These are phyloP conservation scores for Drosophila murphyi DNA, from an alignment of 1,140 invertebrate species.

Conservation along the genomic window DNA sequence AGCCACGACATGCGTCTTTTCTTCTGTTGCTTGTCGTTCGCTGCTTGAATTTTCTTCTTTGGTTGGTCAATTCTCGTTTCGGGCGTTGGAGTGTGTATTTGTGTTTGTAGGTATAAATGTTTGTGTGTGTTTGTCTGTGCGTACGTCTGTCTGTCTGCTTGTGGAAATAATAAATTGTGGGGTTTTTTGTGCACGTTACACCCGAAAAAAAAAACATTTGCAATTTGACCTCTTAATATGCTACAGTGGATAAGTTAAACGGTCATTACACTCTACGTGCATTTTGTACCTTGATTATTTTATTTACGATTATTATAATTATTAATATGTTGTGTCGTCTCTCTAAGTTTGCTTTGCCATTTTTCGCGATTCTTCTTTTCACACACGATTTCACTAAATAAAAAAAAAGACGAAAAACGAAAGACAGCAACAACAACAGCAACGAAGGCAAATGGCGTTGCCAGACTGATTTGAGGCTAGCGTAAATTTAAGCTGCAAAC, in stretches of 20 bases:
- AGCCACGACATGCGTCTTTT: constrained; percentile 30
- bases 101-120: constrained; percentile 24
- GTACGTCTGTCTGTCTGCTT: constrained; percentile 12
- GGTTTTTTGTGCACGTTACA: constrained; percentile 3
- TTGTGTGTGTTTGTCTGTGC: neutral
- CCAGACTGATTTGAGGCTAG: constrained; percentile 43
- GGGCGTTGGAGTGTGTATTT: constrained; percentile 33
- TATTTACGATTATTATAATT: constrained; percentile 38
- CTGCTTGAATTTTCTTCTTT: constrained; percentile 28
- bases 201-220: constrained; percentile 2
- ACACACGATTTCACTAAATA: constrained; percentile 61
- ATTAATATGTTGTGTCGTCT: constrained; percentile 52
- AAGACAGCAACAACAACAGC: constrained; percentile 30
- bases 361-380: constrained; percentile 57
- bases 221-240: constrained; percentile 26
- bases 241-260: constrained; percentile 2
- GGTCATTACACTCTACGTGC: constrained; percentile 55
- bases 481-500: constrained; percentile 48
- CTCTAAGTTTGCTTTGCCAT: constrained; percentile 44
- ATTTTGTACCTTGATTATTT: constrained; percentile 51
- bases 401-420: constrained; percentile 8
- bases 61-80: constrained; percentile 63
- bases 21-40: constrained; percentile 32
- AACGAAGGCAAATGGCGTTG: constrained; percentile 46
- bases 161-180: constrained; percentile 30